A percentile compares a stretch with the other conserved stretches of the same genome.
These are phyloP conservation scores for Condylostylus longicornis DNA, from an alignment of 1,140 invertebrate genomes.

Conservation along the genomic window DNA sequence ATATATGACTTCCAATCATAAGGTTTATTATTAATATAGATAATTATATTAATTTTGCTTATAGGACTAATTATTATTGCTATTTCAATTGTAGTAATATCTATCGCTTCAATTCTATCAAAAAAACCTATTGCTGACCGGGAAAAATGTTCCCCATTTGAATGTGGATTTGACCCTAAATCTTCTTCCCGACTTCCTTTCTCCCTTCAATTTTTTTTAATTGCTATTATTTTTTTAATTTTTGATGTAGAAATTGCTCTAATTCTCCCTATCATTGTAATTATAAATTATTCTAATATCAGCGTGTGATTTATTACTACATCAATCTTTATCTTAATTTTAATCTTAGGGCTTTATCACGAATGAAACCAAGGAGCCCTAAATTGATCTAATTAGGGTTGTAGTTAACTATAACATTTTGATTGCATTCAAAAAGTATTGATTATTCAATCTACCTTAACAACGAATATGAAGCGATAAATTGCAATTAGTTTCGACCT, in stretches of 20 bases:
- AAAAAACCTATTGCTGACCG: conserved; percentile 39
- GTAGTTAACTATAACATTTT: conserved; percentile 47
- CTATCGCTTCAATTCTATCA: conserved; percentile 32
- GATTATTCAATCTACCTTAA: conserved; percentile 35
- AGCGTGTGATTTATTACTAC: conserved; percentile 28
- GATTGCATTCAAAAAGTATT: conserved; percentile 46
- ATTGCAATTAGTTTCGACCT: conserved; percentile 43
- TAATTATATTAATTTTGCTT: conserved; percentile 32
- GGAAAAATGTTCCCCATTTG: conserved; percentile 43
- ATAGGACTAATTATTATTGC: conserved; percentile 31
- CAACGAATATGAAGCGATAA: conserved; percentile 41
- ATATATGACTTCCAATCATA: conserved; percentile 54
- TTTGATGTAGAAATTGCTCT: conserved; percentile 47
- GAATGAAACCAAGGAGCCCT: conserved; percentile 47
- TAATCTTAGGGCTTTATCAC: conserved; percentile 39
- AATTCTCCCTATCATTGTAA: conserved; percentile 36
- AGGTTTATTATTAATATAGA: conserved; percentile 39
- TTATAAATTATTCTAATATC: conserved; percentile 29
- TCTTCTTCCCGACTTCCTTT: conserved; percentile 38
- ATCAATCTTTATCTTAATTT: conserved; percentile 38
- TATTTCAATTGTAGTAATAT: conserved; percentile 34
- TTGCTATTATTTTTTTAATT: conserved; percentile 48
- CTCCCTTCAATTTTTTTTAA: conserved; percentile 44
- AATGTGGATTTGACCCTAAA: conserved; percentile 47
- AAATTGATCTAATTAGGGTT: conserved; percentile 40